phyloP scores from a whole-genome alignment of 1,140 invertebrate genomes.

The Pomacea maculata region DNA sequence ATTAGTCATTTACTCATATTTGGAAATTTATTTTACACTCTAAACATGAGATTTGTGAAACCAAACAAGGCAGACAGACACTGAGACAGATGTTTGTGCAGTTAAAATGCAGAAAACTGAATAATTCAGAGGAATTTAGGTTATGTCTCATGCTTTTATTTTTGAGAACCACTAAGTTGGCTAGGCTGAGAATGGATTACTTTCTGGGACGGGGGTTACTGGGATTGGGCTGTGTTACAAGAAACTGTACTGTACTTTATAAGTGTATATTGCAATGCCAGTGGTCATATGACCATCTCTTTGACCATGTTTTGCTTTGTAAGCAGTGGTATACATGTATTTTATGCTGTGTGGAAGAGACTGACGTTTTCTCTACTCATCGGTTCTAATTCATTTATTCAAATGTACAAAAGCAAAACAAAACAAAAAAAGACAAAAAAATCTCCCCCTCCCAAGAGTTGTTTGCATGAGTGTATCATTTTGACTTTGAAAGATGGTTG shows the following conservation, averaged over 20 bases:
- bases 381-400: constrained; percentile 11
- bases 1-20: no score
- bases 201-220: no score
- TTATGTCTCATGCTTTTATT: no score
- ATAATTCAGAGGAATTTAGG: no score
- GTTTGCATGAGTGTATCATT: constrained; percentile 18
- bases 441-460: not conserved
- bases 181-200: no score
- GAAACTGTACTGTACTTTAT: not conserved
- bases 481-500: constrained; percentile 22
- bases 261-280: constrained; percentile 3
- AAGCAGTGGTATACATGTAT: constrained; percentile 12
- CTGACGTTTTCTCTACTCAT: not conserved
- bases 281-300: not conserved
- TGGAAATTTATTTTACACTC: no score
- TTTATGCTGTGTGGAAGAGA: constrained; percentile 2
- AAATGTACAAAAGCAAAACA: not conserved
- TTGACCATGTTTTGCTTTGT: constrained; percentile 6
- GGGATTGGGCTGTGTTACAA: no score
- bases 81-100: no score
- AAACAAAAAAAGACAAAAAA: not conserved
- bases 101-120: no score
- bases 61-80: no score
- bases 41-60: no score
- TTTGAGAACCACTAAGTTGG: no score